These are phyloP conservation scores for Frieseomelitta varia DNA, from an alignment of 1,140 invertebrate species.

Conservation along the genomic window DNA sequence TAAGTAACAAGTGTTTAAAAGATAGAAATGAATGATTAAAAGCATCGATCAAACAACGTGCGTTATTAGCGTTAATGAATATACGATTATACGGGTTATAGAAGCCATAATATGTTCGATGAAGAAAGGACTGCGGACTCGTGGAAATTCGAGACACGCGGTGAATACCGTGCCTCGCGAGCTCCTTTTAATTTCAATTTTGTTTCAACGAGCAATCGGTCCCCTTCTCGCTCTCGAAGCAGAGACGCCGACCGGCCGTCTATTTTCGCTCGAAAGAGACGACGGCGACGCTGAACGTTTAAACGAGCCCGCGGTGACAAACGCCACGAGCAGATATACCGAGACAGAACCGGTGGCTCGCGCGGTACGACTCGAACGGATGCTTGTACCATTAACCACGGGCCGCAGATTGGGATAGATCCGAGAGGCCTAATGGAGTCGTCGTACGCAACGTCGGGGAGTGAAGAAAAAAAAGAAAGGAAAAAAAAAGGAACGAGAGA, in stretches of 20 bases:
- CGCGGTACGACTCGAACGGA: slow-evolving; percentile 48
- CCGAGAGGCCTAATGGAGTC: slow-evolving; percentile 60
- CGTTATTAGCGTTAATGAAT: no score
- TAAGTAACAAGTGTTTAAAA: no score
- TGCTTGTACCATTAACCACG: slow-evolving; percentile 62
- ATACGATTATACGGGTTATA: no score
- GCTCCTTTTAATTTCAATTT: slow-evolving; percentile 65
- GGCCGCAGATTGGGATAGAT: slow-evolving; percentile 63
- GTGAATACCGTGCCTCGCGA: background rate
- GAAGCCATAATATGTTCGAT: no score
- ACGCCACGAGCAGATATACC: slow-evolving; percentile 41
- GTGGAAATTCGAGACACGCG: background rate
- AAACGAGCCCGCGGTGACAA: slow-evolving; percentile 63
- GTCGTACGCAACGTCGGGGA: slow-evolving; percentile 4
- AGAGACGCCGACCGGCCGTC: slow-evolving; percentile 44
- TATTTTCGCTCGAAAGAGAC: slow-evolving; percentile 66
- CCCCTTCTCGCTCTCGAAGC: slow-evolving; percentile 36
- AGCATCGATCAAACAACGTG: no score
- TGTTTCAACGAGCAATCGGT: slow-evolving; percentile 66
- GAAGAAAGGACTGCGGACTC: background rate
- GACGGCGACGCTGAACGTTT: slow-evolving; percentile 57
- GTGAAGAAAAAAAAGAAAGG: background rate
- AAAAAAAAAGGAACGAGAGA: background rate
- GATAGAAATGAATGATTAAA: no score
- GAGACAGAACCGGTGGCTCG: slow-evolving; percentile 37